These are phyloP conservation scores for Stratiomys singularior DNA, from an alignment of 2,888 invertebrate genomes.

Conservation along the genomic window DNA sequence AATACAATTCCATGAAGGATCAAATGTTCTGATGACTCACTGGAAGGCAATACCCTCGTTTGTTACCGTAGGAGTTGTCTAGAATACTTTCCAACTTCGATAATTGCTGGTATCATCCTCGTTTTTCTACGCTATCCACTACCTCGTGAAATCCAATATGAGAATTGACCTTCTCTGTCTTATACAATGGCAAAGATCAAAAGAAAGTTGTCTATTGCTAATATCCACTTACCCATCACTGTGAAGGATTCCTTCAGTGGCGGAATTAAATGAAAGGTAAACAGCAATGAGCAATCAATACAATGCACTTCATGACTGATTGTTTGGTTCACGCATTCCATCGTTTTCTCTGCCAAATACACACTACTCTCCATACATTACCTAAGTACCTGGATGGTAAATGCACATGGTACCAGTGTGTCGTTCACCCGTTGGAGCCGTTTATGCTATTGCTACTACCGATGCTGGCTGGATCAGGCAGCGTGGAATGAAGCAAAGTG, in stretches of 20 bases:
- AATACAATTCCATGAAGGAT: too few species aligned
- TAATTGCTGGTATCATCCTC: too few species aligned
- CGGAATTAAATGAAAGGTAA: background rate
- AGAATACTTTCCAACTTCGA: too few species aligned
- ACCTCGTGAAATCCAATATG: too few species aligned
- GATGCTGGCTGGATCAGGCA: background rate
- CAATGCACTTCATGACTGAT: constrained; percentile 1
- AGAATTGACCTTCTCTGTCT: too few species aligned
- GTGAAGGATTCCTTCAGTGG: background rate
- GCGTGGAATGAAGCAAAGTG: background rate
- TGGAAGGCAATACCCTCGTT: too few species aligned
- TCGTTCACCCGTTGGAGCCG: background rate
- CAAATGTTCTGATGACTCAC: too few species aligned
- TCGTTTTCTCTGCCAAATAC: background rate
- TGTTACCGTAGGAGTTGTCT: too few species aligned
- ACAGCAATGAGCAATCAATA: background rate
- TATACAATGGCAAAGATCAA: too few species aligned
- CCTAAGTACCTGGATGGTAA: background rate
- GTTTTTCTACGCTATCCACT: too few species aligned
- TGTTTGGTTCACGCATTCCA: constrained; percentile 6
- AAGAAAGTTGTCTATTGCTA: too few species aligned
- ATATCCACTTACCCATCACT: background rate
- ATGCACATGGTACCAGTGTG: background rate
- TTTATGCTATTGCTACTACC: background rate
- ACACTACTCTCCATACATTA: too few species aligned